Percentiles rank a stretch among this genome's conserved stretches.
phyloP scores from a whole-genome alignment of 1,140 invertebrate genomes.

The Drosophila repleta region DNA sequence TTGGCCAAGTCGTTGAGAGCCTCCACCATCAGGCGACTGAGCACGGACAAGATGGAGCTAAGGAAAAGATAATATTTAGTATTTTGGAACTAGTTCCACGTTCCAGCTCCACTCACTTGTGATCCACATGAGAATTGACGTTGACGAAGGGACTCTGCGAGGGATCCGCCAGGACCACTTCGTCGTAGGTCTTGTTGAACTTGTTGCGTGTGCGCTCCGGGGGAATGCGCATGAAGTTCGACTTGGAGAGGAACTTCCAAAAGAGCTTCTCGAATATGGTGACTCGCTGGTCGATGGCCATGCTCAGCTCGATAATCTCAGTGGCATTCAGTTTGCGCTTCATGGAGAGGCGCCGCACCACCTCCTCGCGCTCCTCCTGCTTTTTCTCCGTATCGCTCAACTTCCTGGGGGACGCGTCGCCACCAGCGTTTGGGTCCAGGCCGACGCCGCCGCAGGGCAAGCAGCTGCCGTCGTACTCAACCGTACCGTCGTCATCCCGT shows the following conservation, averaged over 20 bases:
- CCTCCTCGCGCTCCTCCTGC: conserved; percentile 43
- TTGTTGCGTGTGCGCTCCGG: conserved; percentile 42
- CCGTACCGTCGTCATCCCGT: background rate
- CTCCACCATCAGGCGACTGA: conserved; percentile 66
- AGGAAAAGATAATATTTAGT: background rate
- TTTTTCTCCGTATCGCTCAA: conserved; percentile 17
- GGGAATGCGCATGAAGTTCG: conserved; percentile 69
- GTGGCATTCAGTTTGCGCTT: conserved; percentile 59
- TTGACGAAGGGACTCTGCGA: background rate
- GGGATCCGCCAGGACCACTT: conserved; percentile 22
- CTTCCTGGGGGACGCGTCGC: background rate
- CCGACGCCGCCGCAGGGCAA: conserved; percentile 27
- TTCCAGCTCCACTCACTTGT: conserved; percentile 41
- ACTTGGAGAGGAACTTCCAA: conserved; percentile 76
- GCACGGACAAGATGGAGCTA: conserved; percentile 58
- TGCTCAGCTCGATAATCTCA: conserved; percentile 66
- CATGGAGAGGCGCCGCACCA: conserved; percentile 36
- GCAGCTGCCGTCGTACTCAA: conserved; percentile 24
- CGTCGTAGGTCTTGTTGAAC: conserved; percentile 53
- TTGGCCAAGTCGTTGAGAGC: conserved; percentile 67
- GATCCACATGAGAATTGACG: conserved; percentile 25
- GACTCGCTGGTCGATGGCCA: conserved; percentile 69
- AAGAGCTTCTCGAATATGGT: conserved; percentile 82
- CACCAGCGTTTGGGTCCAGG: background rate
- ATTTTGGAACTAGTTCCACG: background rate